Evolutionary conservation across 2,888 invertebrate species (phyloP), one percentile per base, ranked within the genome.

Genomic region (Acrocyrtus sp.): DNA sequence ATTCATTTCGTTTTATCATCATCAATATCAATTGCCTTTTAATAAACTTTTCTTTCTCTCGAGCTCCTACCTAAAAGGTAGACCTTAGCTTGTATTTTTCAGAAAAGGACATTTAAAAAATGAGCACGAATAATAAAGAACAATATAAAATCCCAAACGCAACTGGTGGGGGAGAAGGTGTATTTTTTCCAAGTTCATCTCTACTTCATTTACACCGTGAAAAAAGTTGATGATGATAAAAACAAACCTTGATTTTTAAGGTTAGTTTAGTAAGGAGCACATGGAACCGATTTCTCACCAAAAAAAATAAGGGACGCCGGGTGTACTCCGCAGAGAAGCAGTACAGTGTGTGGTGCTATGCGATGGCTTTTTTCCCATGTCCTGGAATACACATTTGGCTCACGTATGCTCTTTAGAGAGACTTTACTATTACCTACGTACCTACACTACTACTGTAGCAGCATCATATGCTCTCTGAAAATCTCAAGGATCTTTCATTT

Each of bases 241-340:
- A 54, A 66, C 50, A 68, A 60, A 60, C 67, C 67, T 68, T 68
- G 67, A 68, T 68, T 68, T 67, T 58, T 39, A 27, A 15, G 47
- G 21, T n/a, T n/a, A n/a, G n/a, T n/a, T n/a, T n/a, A n/a, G n/a
- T n/a, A n/a, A n/a, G 61, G 10, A 57, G 50, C 70, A 70, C 53
- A 62, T 69, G 70, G 62, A 62, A 62, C 54, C 61, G 62, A 70
- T 57, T 70, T 61, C 45, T 8, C 56, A n/a, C n/a, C n/a, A n/a
- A n/a, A 58, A 5, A 21, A 48, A 19, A 24, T 6, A 17, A 3
- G 26, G 26, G 17, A 39, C 41, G 47, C 56, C 63, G 54, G 72
- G 72, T 62, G 51, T 57, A 29, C n/a, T n/a, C n/a, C n/a, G n/a
- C n/a, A n/a, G n/a, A n/a, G n/a, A n/a, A n/a, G n/a, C n/a, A n/a